phyloP scores from a whole-genome alignment of 2,888 invertebrate species.

The Apodemia duryi region DNA sequence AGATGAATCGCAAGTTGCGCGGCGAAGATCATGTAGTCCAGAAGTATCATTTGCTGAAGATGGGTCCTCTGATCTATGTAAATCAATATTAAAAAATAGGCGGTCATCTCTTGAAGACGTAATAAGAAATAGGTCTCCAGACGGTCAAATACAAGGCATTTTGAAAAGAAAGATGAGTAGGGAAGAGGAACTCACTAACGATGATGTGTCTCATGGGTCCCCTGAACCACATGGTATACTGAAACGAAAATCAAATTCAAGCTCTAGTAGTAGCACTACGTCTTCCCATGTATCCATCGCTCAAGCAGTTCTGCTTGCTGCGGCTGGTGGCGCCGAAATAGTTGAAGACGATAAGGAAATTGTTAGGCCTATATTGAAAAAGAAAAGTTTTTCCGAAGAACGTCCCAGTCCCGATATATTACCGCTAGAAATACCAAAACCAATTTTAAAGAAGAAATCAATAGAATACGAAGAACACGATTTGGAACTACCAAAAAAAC shows the following conservation, averaged over 20 bases:
- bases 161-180: slow-evolving; percentile 84
- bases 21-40: slow-evolving; percentile 84
- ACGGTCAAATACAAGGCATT: slow-evolving; percentile 82
- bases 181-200: slow-evolving; percentile 81
- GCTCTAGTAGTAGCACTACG: slow-evolving; percentile 81
- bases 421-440: slow-evolving; percentile 79
- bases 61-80: slow-evolving; percentile 77
- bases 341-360: slow-evolving; percentile 78
- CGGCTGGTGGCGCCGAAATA: slow-evolving; percentile 80
- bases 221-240: slow-evolving; percentile 88
- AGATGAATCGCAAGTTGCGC: slow-evolving; percentile 86
- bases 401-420: slow-evolving; percentile 73
- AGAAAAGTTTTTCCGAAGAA: slow-evolving; percentile 88
- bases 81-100: slow-evolving; percentile 84
- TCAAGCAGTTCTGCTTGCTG: slow-evolving; percentile 82
- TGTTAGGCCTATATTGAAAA: slow-evolving; percentile 89
- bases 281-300: slow-evolving; percentile 84
- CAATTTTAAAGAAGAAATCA: slow-evolving; percentile 93
- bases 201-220: slow-evolving; percentile 81
- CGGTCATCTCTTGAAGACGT: slow-evolving; percentile 86
- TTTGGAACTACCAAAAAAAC: slow-evolving; percentile 85
- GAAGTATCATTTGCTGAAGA: slow-evolving; percentile 82
- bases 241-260: slow-evolving; percentile 87
- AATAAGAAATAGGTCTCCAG: slow-evolving; percentile 81
- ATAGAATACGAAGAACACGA: slow-evolving; percentile 87